A percentile compares a stretch with the other conserved stretches of the same genome.
Conservation (phyloP, 2,888 invertebrate genomes). For the Malthinus flaveolus region DNA sequence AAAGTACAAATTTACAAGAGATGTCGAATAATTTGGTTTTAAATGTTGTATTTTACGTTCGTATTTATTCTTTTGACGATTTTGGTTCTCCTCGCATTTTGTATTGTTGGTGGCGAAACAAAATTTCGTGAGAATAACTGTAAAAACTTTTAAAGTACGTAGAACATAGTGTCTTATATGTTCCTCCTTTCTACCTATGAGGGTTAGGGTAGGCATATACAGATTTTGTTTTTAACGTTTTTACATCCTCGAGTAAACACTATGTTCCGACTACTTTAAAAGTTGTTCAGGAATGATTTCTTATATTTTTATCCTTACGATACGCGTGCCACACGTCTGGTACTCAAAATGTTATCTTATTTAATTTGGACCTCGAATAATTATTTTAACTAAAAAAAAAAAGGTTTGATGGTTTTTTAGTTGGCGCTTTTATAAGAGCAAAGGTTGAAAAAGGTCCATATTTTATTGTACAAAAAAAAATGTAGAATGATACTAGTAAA, state of each 20-base stretch:
- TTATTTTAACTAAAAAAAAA: conserved; percentile 8
- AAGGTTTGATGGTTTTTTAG: conserved; percentile 16
- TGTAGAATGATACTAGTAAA: conserved; percentile 6
- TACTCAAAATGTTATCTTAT: conserved; percentile 17
- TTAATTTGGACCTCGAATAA: conserved; percentile 32
- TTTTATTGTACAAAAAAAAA: conserved; percentile 28
- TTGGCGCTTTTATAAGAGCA: conserved; percentile 28
- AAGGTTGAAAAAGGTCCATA: conserved; percentile 36
- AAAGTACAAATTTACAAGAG: background rate
- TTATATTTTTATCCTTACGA: conserved; percentile 29
- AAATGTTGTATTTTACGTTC: conserved; percentile 26
- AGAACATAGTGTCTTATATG: conserved; percentile 46
- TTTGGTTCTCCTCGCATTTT: conserved; percentile 59
- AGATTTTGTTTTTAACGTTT: conserved; percentile 13
- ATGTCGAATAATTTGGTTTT: background rate
- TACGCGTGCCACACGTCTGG: conserved; percentile 19
- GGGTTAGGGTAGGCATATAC: conserved; percentile 44
- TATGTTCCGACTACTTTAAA: conserved; percentile 39
- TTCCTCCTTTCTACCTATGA: conserved; percentile 51
- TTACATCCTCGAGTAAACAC: conserved; percentile 28
- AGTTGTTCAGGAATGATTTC: conserved; percentile 34
- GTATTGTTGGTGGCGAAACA: conserved; percentile 67
- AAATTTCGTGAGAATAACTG: conserved; percentile 63
- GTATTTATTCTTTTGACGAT: conserved; percentile 46
- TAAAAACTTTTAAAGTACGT: conserved; percentile 43